Conservation (phyloP, 1,140 invertebrate species). For the Ganaspis sp. region DNA sequence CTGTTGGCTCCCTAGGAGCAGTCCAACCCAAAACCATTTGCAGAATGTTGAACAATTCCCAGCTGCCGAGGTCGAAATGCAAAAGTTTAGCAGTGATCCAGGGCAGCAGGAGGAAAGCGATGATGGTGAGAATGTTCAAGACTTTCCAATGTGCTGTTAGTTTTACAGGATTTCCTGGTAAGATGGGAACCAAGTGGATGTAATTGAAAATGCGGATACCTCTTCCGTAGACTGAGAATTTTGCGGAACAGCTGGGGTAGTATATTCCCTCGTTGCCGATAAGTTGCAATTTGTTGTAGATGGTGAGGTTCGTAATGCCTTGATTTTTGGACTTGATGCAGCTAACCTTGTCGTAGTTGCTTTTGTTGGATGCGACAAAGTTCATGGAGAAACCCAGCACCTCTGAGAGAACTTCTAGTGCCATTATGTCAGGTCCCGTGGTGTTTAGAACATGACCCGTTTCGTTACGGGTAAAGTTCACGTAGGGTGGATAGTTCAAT, state of each 20-base stretch:
- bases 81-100: neutral
- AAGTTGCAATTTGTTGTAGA: neutral
- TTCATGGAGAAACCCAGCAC: neutral
- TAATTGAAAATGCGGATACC: neutral
- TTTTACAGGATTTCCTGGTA: neutral
- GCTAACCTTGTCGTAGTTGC: neutral
- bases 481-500: neutral
- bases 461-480: neutral
- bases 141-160: neutral
- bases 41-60: neutral
- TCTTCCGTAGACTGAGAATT: neutral
- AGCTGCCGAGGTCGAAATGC: neutral
- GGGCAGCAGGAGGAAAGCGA: neutral
- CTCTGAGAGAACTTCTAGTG: neutral
- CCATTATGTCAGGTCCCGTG: neutral
- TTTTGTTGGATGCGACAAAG: neutral
- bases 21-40: neutral
- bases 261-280: neutral
- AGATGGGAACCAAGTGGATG: neutral
- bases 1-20: neutral
- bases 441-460: neutral
- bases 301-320: neutral
- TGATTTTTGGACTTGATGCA: neutral
- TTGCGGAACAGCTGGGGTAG: neutral
- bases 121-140: neutral